Base-by-base conservation (phyloP, 2,113 vertebrate species). In the Crotalus helleri region DNA sequence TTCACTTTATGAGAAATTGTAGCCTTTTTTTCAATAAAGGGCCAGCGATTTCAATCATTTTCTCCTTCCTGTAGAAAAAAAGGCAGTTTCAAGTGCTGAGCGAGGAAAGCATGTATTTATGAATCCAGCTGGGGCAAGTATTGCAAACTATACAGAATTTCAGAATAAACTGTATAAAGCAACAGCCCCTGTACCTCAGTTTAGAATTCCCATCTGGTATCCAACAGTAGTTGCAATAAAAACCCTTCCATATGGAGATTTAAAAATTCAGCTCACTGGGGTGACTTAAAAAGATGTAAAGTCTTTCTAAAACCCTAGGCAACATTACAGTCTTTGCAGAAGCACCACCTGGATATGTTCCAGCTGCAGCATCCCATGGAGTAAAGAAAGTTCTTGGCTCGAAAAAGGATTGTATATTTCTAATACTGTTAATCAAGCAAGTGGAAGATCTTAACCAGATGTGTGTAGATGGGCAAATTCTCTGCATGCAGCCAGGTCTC, bases 251-350 rank as follows among this genome's bases (percentile, higher is more conserved):
- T 91, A 4, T 94, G 96, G 95, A 69, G 94, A 94, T 96, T 97
- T 96, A 96, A 97, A 96, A 95, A 94, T 95, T 96, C 88, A 96
- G 97, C 95, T 96, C 97, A 93, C 95, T 95, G 96, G 96, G 96
- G 94, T 97, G 95, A 96, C 96, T 97, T 95, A 96, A 96, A 97
- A 97, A 92, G 96, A 97, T 97, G 96, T 97, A 98, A 97, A 97
- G 8, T 92, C 93, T 95, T 96, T 97, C 95, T 97, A 97, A 97
- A 96, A 96, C 0, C 95, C 97, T 97, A 96, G 95, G 94, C 94
- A 97, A 97, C 97, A 95, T 97, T 97, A 98, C 81, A 94, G 95
- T 94, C 95, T 97, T 96, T 92, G 94, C 95, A 96, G 94, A 96
- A 96, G 97, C 97, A 96, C 94, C 94, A 95, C 95, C 95, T 95